These are phyloP conservation scores for Stegophylla sp. DNA, from an alignment of 2,888 invertebrate species.

Conservation along the genomic window DNA sequence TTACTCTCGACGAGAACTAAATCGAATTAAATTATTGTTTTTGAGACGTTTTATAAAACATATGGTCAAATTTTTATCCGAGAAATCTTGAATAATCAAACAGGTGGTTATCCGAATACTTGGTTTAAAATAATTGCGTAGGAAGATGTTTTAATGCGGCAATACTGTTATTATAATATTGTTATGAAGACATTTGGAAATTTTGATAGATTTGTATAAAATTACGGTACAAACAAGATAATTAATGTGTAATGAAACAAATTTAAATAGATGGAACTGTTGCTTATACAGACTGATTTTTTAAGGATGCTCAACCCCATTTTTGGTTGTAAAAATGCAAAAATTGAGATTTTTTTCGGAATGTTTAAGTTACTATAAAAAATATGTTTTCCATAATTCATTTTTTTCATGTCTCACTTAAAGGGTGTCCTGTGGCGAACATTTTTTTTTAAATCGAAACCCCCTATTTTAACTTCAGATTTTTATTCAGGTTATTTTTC, in stretches of 20 bases:
- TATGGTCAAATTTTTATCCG: constrained; percentile 25
- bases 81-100: constrained; percentile 30
- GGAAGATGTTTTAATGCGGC: constrained; percentile 36
- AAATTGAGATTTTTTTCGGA: no score
- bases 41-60: background rate
- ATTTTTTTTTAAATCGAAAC: no score
- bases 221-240: background rate
- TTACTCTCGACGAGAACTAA: background rate
- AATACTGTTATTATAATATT: constrained; percentile 21
- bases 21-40: constrained; percentile 7
- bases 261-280: constrained; percentile 2
- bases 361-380: no score
- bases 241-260: background rate
- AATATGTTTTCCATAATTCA: no score
- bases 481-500: no score
- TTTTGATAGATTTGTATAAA: constrained; percentile 30
- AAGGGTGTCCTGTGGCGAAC: no score
- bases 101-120: constrained; percentile 41
- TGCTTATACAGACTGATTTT: background rate
- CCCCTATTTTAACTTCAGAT: no score
- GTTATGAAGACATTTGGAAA: constrained; percentile 10
- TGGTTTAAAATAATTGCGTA: constrained; percentile 38
- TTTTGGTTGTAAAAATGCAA: no score
- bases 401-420: no score
- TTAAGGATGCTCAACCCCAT: no score